These are phyloP conservation scores for Ginglymostoma cirratum DNA, from an alignment of 2,113 vertebrate genomes.

Conservation along the genomic window DNA sequence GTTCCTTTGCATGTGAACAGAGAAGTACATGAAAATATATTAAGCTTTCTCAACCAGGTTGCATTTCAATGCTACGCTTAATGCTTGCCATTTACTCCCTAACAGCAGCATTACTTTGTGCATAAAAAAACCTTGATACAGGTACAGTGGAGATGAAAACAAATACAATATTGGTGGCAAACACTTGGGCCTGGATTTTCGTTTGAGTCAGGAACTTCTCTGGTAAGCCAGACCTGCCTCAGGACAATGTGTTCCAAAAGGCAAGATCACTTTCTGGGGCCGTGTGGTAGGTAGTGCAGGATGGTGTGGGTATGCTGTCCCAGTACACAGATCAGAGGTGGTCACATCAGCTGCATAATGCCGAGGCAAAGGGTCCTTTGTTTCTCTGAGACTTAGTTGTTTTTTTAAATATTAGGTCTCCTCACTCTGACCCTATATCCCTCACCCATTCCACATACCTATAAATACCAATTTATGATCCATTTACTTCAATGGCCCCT, in stretches of 20 bases:
- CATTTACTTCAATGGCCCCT: not conserved
- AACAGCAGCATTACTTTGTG: not conserved
- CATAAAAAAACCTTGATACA: not conserved
- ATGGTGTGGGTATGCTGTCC: not conserved
- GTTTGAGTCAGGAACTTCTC: not conserved
- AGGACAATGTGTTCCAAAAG: too few species aligned
- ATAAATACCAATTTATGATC: not conserved
- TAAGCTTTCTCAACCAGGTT: not conserved
- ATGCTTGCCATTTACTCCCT: not conserved
- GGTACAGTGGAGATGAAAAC: not conserved
- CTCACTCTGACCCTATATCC: not conserved
- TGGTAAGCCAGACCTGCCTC: too few species aligned
- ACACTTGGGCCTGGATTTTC: not conserved
- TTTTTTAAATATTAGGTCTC: not conserved
- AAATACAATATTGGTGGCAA: not conserved
- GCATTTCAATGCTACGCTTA: not conserved
- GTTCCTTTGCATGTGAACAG: not conserved
- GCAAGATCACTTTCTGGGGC: too few species aligned
- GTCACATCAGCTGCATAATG: not conserved
- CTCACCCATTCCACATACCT: not conserved
- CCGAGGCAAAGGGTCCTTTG: too few species aligned
- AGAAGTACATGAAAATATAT: not conserved
- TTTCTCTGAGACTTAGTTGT: not conserved
- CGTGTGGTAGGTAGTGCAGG: too few species aligned
- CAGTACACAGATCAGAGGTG: not conserved